phyloP scores from a whole-genome alignment of 2,113 vertebrate species.

The Microcebus griseorufus region DNA sequence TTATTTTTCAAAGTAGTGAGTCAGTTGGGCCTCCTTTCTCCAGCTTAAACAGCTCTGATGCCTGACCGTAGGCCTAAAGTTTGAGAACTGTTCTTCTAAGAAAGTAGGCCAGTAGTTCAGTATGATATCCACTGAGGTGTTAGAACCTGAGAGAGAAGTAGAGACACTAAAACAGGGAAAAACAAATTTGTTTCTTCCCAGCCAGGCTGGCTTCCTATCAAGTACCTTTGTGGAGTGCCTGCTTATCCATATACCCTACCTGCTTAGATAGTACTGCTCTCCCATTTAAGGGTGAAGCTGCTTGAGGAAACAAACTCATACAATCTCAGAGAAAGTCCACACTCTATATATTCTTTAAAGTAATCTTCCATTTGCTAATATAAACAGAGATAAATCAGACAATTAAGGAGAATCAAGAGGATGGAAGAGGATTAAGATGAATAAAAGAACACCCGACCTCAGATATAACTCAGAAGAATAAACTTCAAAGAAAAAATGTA shows the following conservation, averaged over 20 bases:
- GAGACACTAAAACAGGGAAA: not conserved
- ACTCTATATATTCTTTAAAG: not conserved
- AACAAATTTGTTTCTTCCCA: not conserved
- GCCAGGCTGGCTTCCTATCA: not conserved
- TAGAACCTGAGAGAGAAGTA: not conserved
- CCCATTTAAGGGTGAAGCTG: not conserved
- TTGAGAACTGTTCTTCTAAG: not conserved
- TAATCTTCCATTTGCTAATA: not conserved
- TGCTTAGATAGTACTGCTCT: not conserved
- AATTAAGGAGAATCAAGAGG: conserved; percentile 3
- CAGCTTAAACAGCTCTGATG: not conserved
- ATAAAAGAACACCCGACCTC: not conserved
- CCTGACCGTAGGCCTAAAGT: not conserved
- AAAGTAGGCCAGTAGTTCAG: not conserved
- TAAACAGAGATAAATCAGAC: not conserved
- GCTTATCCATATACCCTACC: not conserved
- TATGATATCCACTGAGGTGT: not conserved
- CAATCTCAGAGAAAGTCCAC: not conserved
- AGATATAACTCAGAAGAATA: conserved; percentile 43
- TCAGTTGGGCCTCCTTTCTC: conserved; percentile 23
- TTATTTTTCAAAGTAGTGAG: conserved; percentile 30
- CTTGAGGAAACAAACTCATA: not conserved
- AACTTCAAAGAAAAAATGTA: conserved; percentile 41
- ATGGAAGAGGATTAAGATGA: conserved; percentile 53
- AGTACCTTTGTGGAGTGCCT: not conserved